Percentiles rank a stretch among this genome's conserved stretches.
Evolutionary conservation across 2,113 vertebrate genomes (phyloP).

Genomic region (Sturnira hondurensis): DNA sequence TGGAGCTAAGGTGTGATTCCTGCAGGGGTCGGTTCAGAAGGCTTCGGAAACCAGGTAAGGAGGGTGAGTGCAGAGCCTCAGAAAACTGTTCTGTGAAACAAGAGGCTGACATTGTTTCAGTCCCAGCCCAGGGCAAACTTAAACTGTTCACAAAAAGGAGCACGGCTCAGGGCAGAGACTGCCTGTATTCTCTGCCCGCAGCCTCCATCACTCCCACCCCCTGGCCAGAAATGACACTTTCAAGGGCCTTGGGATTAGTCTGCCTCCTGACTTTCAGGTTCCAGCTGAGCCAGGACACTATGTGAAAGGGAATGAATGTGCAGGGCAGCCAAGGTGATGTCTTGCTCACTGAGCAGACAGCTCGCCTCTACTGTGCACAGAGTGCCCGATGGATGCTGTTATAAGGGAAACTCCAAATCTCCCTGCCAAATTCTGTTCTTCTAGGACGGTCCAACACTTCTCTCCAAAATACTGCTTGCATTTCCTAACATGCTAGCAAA

Average conservation of each 20-base stretch:
- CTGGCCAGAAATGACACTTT: background rate
- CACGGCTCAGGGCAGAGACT: background rate
- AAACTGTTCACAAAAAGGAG: background rate
- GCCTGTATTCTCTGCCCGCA: background rate
- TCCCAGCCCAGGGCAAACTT: background rate
- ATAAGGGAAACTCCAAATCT: background rate
- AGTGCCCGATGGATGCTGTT: too few species aligned
- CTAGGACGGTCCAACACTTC: background rate
- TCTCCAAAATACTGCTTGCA: background rate
- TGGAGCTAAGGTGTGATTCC: background rate
- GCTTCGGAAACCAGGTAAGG: background rate
- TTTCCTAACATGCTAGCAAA: slow-evolving; percentile 2
- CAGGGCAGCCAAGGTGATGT: background rate
- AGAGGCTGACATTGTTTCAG: background rate
- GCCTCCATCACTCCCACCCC: background rate
- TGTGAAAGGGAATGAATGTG: background rate
- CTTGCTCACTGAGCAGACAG: background rate
- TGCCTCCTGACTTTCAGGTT: background rate
- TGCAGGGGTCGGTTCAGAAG: background rate
- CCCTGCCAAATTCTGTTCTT: background rate
- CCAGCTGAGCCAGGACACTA: background rate
- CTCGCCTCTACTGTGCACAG: background rate
- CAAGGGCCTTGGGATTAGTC: background rate
- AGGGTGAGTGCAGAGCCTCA: background rate
- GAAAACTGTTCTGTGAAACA: background rate